phyloP scores from a whole-genome alignment of 1,140 invertebrate genomes.

The Homarus americanus region DNA sequence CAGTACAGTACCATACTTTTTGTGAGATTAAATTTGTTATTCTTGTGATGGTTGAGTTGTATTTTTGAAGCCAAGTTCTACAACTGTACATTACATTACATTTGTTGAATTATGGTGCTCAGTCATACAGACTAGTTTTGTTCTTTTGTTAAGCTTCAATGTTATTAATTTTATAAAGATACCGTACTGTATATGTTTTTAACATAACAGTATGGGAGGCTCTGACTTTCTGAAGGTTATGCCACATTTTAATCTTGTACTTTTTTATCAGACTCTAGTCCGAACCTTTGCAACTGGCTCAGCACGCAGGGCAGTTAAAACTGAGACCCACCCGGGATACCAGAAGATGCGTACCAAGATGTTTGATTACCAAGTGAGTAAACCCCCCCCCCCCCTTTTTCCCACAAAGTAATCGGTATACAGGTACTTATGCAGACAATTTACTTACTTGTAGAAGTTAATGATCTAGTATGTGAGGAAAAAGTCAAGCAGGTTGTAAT shows the following conservation, averaged over 20 bases:
- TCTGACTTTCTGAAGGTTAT: not conserved
- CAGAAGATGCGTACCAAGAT: constrained; percentile 23
- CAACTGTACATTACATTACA: not conserved
- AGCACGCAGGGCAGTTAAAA: not conserved
- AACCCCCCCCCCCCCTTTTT: too few relatives aligned
- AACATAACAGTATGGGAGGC: not conserved
- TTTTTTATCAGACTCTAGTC: constrained; percentile 30
- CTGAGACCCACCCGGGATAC: constrained; percentile 39
- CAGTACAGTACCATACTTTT: too few relatives aligned
- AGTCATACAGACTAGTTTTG: not conserved
- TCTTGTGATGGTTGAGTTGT: not conserved
- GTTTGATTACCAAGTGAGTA: constrained; percentile 53
- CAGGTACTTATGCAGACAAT: too few relatives aligned
- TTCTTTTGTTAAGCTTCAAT: not conserved
- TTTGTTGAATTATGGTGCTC: not conserved
- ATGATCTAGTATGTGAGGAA: too few relatives aligned
- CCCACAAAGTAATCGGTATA: too few relatives aligned
- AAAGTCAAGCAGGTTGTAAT: too few relatives aligned
- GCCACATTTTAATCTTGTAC: not conserved
- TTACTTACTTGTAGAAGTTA: too few relatives aligned
- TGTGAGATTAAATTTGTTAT: not conserved
- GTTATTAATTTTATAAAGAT: not conserved
- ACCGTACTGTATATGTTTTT: not conserved
- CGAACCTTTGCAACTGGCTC: constrained; percentile 46
- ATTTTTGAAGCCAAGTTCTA: not conserved